Base-by-base conservation (phyloP, 1,140 invertebrate genomes). In the Rhagoletis zephyria region DNA sequence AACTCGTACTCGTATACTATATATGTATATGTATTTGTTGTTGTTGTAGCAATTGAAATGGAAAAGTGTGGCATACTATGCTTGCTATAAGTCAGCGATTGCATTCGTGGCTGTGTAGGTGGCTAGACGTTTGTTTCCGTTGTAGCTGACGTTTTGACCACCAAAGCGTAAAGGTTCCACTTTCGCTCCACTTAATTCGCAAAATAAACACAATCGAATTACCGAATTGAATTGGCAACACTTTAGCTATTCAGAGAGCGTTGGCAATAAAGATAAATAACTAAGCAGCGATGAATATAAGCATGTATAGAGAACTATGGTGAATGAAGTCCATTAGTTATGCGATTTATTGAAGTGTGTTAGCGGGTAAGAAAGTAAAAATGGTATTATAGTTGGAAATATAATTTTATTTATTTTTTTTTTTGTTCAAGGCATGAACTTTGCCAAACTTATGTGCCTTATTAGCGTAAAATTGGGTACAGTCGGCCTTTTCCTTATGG, bases 41-140 rank as follows among this genome's bases (percentile, higher is more conserved):
- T 81, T 56, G 45, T 56, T 81, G 74, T 59, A 81, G n/a, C 74
- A 81, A 81, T 81, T 81, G 74, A 81, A 81, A 81, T 81, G 74
- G 74, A 81, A 81, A 81, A 81, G 59, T 81, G 74, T 81, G 74
- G 74, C 74, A n/a, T 30, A n/a, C 67, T 74, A 10, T 10, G 51
- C 14, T 65, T 9, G 5, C 67, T 74, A 2, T 42, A 4, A 12
- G 42, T 48, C 12, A 14, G 40, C 67, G 5, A 5, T 48, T 74
- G 67, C 5, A 4, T 16, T 74, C 16, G 67, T 45, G 42, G 67
- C 30, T 30, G 67, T 74, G 51, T 56, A 56, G 67, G 67, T 74
- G 12, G 67, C 42, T 74, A 40, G 64, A 14, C 2, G 12, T 16
- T 48, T 45, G 30, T 74, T 48, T 42, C 67, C 67, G 61, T 63